phyloP scores from a whole-genome alignment of 2,888 invertebrate species.

The Ochropleura leucogaster region DNA sequence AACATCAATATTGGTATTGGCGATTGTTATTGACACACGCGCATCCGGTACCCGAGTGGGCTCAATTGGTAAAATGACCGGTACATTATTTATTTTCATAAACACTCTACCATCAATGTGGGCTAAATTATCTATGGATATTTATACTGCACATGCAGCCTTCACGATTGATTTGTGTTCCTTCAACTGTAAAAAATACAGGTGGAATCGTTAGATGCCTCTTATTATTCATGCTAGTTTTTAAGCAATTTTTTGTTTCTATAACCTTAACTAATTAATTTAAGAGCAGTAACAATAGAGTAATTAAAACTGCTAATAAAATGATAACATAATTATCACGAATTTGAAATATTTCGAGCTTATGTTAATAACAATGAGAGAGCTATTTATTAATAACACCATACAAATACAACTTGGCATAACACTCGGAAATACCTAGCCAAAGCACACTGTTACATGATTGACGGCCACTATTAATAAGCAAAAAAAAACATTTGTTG shows the following conservation, averaged over 20 bases:
- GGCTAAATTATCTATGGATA: constrained; percentile 51
- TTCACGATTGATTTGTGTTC: constrained; percentile 53
- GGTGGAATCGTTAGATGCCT: constrained; percentile 14
- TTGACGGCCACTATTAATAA: constrained; percentile 9
- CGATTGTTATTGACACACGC: constrained; percentile 66
- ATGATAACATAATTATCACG: background rate
- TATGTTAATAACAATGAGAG: constrained; percentile 16
- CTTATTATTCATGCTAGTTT: constrained; percentile 9
- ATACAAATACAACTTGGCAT: constrained; percentile 46
- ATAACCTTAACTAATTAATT: constrained; percentile 17
- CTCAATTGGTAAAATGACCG: constrained; percentile 71
- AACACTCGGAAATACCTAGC: constrained; percentile 10
- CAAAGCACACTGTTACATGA: constrained; percentile 24
- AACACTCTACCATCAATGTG: constrained; percentile 47
- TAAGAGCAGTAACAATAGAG: constrained; percentile 9
- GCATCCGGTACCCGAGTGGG: constrained; percentile 70
- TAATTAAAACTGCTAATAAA: constrained; percentile 15
- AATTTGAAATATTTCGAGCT: constrained; percentile 2
- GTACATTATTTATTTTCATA: constrained; percentile 69
- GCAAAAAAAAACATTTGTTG: constrained; percentile 15
- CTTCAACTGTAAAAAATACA: constrained; percentile 37
- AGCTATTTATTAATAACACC: constrained; percentile 26
- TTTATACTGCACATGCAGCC: constrained; percentile 39
- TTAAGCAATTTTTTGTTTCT: constrained; percentile 18
- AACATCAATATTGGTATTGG: constrained; percentile 64